These are phyloP conservation scores for Dione juno DNA, from an alignment of 2,888 invertebrate species.

Conservation along the genomic window DNA sequence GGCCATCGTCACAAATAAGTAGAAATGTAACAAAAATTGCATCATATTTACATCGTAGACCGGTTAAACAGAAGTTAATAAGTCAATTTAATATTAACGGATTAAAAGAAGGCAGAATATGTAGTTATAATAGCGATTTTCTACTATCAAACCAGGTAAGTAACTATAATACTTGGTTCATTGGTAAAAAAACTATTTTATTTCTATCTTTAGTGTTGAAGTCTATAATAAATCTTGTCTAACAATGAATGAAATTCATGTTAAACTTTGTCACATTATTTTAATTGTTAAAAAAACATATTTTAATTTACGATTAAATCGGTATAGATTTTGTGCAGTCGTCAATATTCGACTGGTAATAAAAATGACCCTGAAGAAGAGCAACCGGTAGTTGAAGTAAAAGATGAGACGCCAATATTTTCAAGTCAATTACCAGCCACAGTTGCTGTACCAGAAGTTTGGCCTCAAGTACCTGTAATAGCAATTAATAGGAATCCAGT, in stretches of 20 bases:
- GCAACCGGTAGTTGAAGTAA: constrained; percentile 57
- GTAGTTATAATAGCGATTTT: constrained; percentile 53
- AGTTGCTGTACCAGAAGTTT: constrained; percentile 96
- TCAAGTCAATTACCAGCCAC: constrained; percentile 90
- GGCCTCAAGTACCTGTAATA: constrained; percentile 98
- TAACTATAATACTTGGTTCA: not conserved
- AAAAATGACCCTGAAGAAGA: constrained; percentile 73
- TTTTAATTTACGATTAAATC: not conserved
- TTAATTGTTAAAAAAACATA: not conserved
- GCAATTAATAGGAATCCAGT: constrained; percentile 97
- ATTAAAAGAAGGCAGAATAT: constrained; percentile 52
- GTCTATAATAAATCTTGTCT: not conserved
- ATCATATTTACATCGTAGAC: constrained; percentile 65
- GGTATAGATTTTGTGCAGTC: constrained; percentile 48
- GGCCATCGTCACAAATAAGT: constrained; percentile 58
- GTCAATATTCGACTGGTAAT: constrained; percentile 66
- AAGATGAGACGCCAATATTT: constrained; percentile 75
- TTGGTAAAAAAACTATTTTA: not conserved
- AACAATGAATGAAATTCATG: not conserved
- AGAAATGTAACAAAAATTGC: constrained; percentile 75
- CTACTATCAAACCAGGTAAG: constrained; percentile 39
- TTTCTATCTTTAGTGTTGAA: not conserved
- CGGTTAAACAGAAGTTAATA: constrained; percentile 53
- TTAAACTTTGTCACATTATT: not conserved
- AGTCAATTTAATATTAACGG: constrained; percentile 39